Conservation (phyloP, 1,140 invertebrate genomes). For the Andricus grossulariae region DNA sequence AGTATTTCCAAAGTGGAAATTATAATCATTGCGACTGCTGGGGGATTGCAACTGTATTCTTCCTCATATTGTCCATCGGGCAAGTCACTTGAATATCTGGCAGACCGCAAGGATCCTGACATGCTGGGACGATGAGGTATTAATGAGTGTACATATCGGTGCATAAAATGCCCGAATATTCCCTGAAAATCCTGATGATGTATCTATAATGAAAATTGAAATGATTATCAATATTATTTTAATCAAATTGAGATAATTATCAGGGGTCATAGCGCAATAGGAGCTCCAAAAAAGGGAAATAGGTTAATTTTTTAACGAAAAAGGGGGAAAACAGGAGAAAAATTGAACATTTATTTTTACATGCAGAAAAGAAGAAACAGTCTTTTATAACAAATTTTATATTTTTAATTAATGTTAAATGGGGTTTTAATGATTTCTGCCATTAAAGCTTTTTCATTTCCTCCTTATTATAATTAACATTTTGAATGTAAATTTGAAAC, state of each 20-base stretch:
- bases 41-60: conserved; percentile 90
- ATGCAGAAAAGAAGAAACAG: too few species aligned
- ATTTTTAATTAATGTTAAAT: too few species aligned
- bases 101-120: conserved; percentile 50
- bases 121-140: conserved; percentile 73
- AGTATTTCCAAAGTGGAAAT: conserved; percentile 84
- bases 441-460: too few species aligned
- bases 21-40: conserved; percentile 90
- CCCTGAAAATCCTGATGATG: conserved; percentile 78
- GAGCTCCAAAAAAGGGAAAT: too few species aligned
- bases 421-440: too few species aligned
- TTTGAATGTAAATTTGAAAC: too few species aligned
- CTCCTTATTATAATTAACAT: too few species aligned
- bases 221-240: not conserved
- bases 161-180: conserved; percentile 78
- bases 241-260: not conserved
- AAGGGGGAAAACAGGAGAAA: too few species aligned
- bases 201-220: conserved; percentile 61
- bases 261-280: too few species aligned
- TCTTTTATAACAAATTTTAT: too few species aligned
- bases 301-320: too few species aligned
- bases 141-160: conserved; percentile 75
- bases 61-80: conserved; percentile 88
- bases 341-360: too few species aligned
- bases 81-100: conserved; percentile 72